A percentile compares a stretch with the other conserved stretches of the same genome.
Conservation (phyloP, 1,140 invertebrate genomes). For the Andricus grossulariae region DNA sequence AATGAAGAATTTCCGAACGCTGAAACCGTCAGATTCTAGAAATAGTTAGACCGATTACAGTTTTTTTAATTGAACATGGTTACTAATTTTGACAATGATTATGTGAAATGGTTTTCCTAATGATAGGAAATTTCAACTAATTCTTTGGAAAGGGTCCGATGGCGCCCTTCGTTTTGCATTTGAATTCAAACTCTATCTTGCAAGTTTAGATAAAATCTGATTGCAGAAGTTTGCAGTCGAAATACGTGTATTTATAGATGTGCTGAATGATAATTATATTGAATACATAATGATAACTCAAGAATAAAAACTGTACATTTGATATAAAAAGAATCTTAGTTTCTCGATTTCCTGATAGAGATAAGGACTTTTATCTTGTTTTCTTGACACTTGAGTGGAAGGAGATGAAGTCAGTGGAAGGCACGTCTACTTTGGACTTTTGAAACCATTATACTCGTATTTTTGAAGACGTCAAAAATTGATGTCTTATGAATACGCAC, state of each 20-base stretch:
- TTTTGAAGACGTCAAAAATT: not conserved
- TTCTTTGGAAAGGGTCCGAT: too few relatives aligned
- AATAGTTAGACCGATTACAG: not conserved
- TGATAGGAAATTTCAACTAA: not conserved
- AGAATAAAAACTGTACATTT: conserved; percentile 65
- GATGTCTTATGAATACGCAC: not conserved
- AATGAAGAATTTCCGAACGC: not conserved
- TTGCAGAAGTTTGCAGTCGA: not conserved
- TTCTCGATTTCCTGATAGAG: conserved; percentile 22
- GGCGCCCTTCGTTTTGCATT: too few relatives aligned
- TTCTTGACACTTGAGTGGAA: not conserved
- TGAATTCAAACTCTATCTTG: not conserved
- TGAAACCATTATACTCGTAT: not conserved
- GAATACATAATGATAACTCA: conserved; percentile 59
- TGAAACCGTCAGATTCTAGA: not conserved
- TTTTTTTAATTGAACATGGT: not conserved
- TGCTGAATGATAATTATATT: conserved; percentile 62
- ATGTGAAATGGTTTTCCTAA: not conserved
- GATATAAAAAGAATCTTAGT: conserved; percentile 54
- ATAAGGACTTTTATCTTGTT: conserved; percentile 8
- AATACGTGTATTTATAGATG: conserved; percentile 64
- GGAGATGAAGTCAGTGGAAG: too few relatives aligned
- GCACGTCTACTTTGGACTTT: too few relatives aligned
- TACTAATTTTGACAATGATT: not conserved
- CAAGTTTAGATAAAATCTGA: not conserved